Percentiles rank a stretch among this genome's conserved stretches.
Evolutionary conservation across 2,797 vertebrate species (phyloP).

Genomic region (Oreochromis mossambicus): DNA sequence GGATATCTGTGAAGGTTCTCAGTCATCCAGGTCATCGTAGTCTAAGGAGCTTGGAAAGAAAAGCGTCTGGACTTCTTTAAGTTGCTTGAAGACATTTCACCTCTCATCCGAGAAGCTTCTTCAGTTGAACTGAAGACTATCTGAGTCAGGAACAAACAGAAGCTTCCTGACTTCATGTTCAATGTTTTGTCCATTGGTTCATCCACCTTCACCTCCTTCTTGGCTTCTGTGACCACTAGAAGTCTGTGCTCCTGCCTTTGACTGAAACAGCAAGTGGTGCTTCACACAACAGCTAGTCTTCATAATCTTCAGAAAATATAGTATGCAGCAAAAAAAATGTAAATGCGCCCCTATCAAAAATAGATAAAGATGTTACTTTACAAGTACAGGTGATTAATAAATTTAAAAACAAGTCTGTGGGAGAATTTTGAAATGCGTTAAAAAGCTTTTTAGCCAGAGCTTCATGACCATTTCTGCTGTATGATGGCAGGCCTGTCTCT

Average conservation of each 20-base stretch:
- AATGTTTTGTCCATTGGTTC: not conserved
- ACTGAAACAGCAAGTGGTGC: not conserved
- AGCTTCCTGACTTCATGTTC: not conserved
- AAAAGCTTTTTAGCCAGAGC: not conserved
- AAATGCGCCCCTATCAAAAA: not conserved
- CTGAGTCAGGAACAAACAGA: not conserved
- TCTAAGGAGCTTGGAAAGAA: too few relatives aligned
- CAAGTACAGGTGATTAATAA: accelerated
- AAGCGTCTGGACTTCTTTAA: too few relatives aligned
- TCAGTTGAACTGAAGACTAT: not conserved
- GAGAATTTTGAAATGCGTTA: not conserved
- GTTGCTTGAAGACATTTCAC: too few relatives aligned
- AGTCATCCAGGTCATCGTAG: too few relatives aligned
- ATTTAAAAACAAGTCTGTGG: accelerated
- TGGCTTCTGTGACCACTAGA: not conserved
- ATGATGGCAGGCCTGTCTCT: not conserved
- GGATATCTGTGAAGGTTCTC: too few relatives aligned
- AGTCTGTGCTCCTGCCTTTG: not conserved
- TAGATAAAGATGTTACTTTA: not conserved
- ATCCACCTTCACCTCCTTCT: not conserved
- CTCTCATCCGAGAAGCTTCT: too few relatives aligned
- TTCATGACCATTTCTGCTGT: not conserved
- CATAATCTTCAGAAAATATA: not conserved
- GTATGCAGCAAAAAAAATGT: too few relatives aligned
- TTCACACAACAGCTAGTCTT: accelerated